Conservation (phyloP, 2,888 invertebrate species). For the Mermis nigrescens region DNA sequence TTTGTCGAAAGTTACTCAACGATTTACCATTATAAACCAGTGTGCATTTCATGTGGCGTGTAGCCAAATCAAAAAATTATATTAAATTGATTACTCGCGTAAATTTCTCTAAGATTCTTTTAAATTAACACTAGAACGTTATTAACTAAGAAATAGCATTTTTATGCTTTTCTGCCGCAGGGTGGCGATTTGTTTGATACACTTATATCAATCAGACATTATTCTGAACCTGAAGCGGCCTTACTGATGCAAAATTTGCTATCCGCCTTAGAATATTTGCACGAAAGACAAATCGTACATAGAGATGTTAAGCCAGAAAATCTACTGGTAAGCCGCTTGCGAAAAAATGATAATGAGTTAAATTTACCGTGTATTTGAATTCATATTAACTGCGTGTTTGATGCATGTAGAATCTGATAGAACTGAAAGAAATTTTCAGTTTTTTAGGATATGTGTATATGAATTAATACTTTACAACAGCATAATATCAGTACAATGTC, state of each 20-base stretch:
- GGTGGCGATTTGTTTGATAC: constrained; percentile 95
- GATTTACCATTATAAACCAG: too few relatives aligned
- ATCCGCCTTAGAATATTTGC: constrained; percentile 78
- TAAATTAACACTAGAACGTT: background rate
- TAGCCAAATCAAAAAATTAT: too few relatives aligned
- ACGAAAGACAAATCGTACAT: constrained; percentile 79
- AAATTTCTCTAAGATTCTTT: background rate
- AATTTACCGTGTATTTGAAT: too few relatives aligned
- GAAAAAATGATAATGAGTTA: background rate
- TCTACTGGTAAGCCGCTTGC: constrained; percentile 48
- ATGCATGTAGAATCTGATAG: too few relatives aligned
- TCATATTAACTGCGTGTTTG: too few relatives aligned
- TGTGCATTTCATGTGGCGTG: too few relatives aligned
- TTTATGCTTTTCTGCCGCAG: constrained; percentile 42
- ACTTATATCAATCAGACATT: constrained; percentile 73
- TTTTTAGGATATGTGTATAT: too few relatives aligned
- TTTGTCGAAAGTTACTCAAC: too few relatives aligned
- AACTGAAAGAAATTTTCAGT: too few relatives aligned
- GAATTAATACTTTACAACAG: too few relatives aligned
- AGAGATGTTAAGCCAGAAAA: constrained; percentile 97
- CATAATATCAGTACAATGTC: too few relatives aligned
- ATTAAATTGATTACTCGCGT: background rate
- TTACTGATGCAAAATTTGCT: constrained; percentile 69
- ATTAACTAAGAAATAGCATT: background rate
- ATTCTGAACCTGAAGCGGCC: constrained; percentile 77